These are phyloP conservation scores for Yponomeuta evonymella DNA, from an alignment of 2,888 invertebrate genomes.

Conservation along the genomic window DNA sequence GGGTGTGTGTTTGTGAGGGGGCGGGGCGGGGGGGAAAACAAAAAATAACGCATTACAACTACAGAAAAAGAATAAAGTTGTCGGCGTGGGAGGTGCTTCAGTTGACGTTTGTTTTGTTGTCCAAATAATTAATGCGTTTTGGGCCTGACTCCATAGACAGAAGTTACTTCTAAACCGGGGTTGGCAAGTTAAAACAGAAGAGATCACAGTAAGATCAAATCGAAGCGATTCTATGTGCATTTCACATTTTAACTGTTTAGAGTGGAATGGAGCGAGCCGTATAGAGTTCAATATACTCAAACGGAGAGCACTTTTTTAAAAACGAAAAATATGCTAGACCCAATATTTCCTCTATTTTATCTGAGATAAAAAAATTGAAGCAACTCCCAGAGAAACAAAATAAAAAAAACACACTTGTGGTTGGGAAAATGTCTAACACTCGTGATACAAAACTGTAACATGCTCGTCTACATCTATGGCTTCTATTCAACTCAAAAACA, in stretches of 20 bases:
- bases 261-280: too few relatives aligned
- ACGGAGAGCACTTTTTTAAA: too few relatives aligned
- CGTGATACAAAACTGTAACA: slow-evolving; percentile 30
- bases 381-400: slow-evolving; percentile 19
- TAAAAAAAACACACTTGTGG: slow-evolving; percentile 47
- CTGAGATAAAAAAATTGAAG: slow-evolving; percentile 1
- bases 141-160: too few relatives aligned
- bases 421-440: slow-evolving; percentile 75
- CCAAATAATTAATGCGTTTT: too few relatives aligned
- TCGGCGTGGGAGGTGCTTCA: background rate
- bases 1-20: slow-evolving; percentile 24
- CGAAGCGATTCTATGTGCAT: too few relatives aligned
- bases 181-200: too few relatives aligned
- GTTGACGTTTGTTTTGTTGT: background rate
- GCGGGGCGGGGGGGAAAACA: slow-evolving; percentile 53
- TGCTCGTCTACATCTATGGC: slow-evolving; percentile 69
- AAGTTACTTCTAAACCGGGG: too few relatives aligned
- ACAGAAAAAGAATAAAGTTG: slow-evolving; percentile 50
- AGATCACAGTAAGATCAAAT: too few relatives aligned
- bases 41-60: slow-evolving; percentile 76
- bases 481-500: slow-evolving; percentile 37
- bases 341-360: background rate
- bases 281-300: too few relatives aligned
- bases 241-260: too few relatives aligned
- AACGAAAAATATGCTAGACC: too few relatives aligned